These are phyloP conservation scores for Sepioteuthis lessoniana DNA, from an alignment of 2,888 invertebrate species.

Conservation along the genomic window DNA sequence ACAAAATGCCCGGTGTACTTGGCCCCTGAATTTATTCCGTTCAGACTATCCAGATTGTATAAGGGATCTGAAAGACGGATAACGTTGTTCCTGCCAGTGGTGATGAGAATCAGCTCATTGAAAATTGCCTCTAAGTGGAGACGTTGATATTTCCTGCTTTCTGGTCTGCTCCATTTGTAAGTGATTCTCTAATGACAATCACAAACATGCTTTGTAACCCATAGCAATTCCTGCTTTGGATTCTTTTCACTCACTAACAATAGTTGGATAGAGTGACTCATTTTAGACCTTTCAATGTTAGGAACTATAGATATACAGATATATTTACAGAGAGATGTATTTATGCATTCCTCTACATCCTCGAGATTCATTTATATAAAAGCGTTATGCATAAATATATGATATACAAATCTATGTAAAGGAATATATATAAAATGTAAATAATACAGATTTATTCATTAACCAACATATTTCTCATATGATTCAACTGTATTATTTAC, in stretches of 20 bases:
- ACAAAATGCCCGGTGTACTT: slow-evolving; percentile 1
- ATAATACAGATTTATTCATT: too few relatives aligned
- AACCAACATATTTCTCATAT: too few relatives aligned
- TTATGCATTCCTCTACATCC: not conserved
- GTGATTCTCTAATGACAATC: slow-evolving; percentile 23
- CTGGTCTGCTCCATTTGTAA: not conserved
- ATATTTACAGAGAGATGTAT: not conserved
- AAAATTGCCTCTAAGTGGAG: slow-evolving; percentile 21
- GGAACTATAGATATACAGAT: not conserved
- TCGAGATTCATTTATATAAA: not conserved
- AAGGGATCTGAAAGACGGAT: not conserved
- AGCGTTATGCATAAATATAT: not conserved
- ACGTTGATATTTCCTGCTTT: slow-evolving; percentile 21
- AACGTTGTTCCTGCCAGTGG: not conserved
- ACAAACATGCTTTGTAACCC: not conserved
- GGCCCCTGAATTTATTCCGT: not conserved
- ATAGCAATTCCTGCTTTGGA: not conserved
- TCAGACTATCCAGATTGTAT: not conserved
- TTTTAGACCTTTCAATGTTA: not conserved
- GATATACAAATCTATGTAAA: not conserved
- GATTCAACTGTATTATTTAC: too few relatives aligned
- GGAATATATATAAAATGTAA: too few relatives aligned
- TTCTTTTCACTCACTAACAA: not conserved
- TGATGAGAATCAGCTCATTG: slow-evolving; percentile 9
- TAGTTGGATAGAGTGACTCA: not conserved